Evolutionary conservation across 2,113 vertebrate species (phyloP), one percentile per base, ranked within the genome.

Genomic region (Chamaea fasciata): DNA sequence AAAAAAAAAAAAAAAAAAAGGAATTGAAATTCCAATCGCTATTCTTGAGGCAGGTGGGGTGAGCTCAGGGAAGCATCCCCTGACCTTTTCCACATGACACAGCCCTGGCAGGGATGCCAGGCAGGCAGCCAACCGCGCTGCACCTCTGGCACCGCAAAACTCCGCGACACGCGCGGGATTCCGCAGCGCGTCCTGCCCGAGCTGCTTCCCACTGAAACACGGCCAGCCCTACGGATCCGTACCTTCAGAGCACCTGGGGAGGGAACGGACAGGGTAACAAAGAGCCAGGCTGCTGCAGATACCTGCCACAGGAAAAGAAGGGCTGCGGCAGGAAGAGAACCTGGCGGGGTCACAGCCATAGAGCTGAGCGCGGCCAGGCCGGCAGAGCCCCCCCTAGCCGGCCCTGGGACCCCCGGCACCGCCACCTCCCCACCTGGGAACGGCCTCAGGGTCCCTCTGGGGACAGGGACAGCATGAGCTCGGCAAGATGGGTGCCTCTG

Each of bases 281-380:
- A 96, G 94, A 95, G 91, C 91, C 94, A 33, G 89, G 35, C 92
- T 68, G 89, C 95, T 41, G 76, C 94, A 75, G 68, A 69, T 80
- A 97, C 91, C 94, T 94, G 92, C 90, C 63, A 83, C 94, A 96
- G 95, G 94, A 96, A 92, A 94, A 83, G 92, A 79, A 79, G 69
- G 22, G 79, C 90, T 83, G 94, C 78, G 87, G 95, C 96, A 96
- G 95, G 95, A 97, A 96, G 94, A 80, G 95, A 97, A 97, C 75
- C 80, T 59, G 60, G 18, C 64, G 83, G 95, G 91, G 96, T 97
- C 96, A 97, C 26, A 86, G 96, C 93, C 95, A 93, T 44, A 92
- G 95, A 96, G 97, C 82, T 24, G 79, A 6, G 47, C 20, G 9
- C 41, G 27, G 93, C 65, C 3, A 37, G 92, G 87, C 88, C 63